Percentiles rank a stretch among this genome's conserved stretches.
Evolutionary conservation across 1,140 invertebrate species (phyloP).

Genomic region (Trichonephila clavipes): DNA sequence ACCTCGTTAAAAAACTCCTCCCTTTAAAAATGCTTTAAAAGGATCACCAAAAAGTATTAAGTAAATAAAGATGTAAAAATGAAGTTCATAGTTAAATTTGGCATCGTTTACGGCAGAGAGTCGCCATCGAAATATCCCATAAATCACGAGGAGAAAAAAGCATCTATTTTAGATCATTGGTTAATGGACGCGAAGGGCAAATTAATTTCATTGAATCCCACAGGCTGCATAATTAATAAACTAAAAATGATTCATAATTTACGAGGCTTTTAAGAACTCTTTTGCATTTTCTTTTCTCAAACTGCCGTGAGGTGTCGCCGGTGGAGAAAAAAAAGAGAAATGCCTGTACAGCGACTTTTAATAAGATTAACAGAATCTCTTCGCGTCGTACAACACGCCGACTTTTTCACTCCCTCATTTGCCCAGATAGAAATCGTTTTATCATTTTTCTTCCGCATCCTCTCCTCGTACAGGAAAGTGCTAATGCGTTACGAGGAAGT

Average conservation of each 20-base stretch:
- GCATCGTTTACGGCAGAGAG: too few relatives aligned
- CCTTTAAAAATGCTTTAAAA: too few relatives aligned
- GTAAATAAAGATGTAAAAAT: too few relatives aligned
- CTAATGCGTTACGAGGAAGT: background rate
- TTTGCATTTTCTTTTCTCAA: background rate
- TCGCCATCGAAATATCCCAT: too few relatives aligned
- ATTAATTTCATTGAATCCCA: background rate
- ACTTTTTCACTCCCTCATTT: background rate
- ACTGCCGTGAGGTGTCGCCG: background rate
- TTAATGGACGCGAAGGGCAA: background rate
- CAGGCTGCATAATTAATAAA: background rate
- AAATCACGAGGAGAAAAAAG: too few relatives aligned
- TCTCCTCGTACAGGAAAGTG: background rate
- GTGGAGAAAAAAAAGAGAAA: background rate
- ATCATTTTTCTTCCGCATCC: background rate
- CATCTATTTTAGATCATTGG: too few relatives aligned
- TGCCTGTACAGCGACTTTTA: background rate
- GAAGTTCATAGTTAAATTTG: too few relatives aligned
- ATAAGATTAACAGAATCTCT: background rate
- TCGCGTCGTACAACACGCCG: background rate
- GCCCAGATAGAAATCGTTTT: conserved; percentile 16
- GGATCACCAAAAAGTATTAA: too few relatives aligned
- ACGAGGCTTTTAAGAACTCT: conserved; percentile 15
- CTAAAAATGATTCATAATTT: background rate
- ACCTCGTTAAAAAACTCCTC: too few relatives aligned